Conservation (phyloP, 92 coral and sea anemone species). For the Zoanthus gigantus region DNA sequence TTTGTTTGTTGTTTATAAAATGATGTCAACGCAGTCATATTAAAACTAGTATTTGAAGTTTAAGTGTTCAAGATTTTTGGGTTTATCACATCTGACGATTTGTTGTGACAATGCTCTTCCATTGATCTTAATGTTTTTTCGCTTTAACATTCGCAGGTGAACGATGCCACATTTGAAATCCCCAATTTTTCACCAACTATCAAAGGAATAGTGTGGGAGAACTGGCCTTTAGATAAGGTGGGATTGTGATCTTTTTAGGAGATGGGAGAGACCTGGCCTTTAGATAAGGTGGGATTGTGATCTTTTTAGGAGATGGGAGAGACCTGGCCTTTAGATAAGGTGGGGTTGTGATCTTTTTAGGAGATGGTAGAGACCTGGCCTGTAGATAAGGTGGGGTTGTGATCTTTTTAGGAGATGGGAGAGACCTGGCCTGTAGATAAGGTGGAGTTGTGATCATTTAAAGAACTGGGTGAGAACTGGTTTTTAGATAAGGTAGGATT, state of each 20-base stretch:
- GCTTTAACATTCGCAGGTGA: constrained; percentile 70
- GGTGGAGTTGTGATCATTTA: constrained; percentile 51
- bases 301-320: constrained; percentile 69
- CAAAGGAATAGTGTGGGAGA: constrained; percentile 92
- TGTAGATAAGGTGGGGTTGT: constrained; percentile 83
- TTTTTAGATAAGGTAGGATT: constrained; percentile 70
- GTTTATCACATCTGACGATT: too few relatives aligned
- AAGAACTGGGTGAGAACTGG: too few relatives aligned
- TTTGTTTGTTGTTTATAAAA: not conserved
- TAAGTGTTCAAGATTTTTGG: too few relatives aligned
- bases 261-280: too few relatives aligned
- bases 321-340: constrained; percentile 96
- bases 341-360: constrained; percentile 4
- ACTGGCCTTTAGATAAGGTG: constrained; percentile 70
- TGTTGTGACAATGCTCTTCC: too few relatives aligned
- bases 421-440: constrained; percentile 95
- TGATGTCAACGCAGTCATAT: not conserved
- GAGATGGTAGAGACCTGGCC: constrained; percentile 89
- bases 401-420: constrained; percentile 46
- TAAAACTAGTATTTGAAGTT: too few relatives aligned
- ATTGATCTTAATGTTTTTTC: not conserved
- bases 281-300: too few relatives aligned
- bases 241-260: not conserved
- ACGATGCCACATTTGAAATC: constrained; percentile 96
- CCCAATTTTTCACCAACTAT: constrained; percentile 98